Conservation (phyloP, 2,113 vertebrate genomes). For the Toxostoma redivivum region DNA sequence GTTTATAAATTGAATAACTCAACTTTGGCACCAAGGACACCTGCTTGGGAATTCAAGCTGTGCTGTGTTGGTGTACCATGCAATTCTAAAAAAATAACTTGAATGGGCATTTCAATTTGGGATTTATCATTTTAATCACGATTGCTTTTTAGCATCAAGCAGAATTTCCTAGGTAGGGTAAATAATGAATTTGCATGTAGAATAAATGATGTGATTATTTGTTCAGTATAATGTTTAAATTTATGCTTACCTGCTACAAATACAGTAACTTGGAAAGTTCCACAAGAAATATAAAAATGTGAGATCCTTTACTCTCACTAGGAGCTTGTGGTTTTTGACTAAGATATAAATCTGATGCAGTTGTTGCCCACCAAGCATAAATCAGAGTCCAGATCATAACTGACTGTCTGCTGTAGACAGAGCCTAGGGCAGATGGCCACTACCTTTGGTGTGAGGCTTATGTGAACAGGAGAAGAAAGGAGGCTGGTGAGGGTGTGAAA, state of each 20-base stretch:
- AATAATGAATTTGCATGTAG: not conserved
- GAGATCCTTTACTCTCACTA: fast-evolving
- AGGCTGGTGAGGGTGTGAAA: not conserved
- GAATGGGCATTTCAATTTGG: not conserved
- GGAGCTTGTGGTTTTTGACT: not conserved
- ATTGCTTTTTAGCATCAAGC: not conserved
- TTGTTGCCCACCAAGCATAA: not conserved
- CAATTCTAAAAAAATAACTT: not conserved
- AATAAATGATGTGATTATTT: not conserved
- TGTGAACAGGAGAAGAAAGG: not conserved
- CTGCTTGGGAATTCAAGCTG: not conserved
- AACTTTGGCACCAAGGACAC: not conserved
- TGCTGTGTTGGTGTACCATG: not conserved
- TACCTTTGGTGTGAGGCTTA: not conserved
- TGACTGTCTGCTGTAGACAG: not conserved
- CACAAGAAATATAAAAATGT: not conserved
- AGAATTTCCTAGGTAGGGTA: not conserved
- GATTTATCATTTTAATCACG: not conserved
- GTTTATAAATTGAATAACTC: not conserved
- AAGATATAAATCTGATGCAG: not conserved
- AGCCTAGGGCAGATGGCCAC: not conserved
- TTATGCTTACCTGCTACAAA: not conserved
- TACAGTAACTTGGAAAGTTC: not conserved
- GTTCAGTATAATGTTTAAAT: not conserved
- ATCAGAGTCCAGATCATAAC: too few relatives aligned